Base-by-base conservation (phyloP, 2,888 invertebrate species). In the Selenia dentaria region DNA sequence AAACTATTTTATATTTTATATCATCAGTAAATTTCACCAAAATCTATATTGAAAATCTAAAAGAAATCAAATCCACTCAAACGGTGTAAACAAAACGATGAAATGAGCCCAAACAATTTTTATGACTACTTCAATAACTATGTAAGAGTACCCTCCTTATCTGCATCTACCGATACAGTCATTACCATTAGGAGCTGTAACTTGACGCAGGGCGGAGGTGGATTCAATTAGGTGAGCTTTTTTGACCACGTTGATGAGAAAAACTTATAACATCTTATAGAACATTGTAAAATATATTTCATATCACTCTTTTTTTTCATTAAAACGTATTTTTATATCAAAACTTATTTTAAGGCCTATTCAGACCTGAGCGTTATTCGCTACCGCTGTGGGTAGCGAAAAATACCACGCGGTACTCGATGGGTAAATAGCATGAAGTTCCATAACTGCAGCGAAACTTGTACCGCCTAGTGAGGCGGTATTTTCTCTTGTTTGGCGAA, bases 141-240 rank as follows among this genome's bases (percentile, higher is more conserved):
- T 50, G 54, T 56, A 51, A 55, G 22, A 28, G 24, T 44, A 45
- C 34, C 18, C 20, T 49, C 53, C 27, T 16, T 14, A 51, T 57
- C 48, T 54, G 28, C 44, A 55, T 52, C 51, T 37, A 26, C 14
- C 50, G 54, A 44, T 70, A 51, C 40, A 70, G 68, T 41, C 61
- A 67, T 67, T 67, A 68, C 60, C 58, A 67, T 67, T 64, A 64
- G 51, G 55, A 51, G 42, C 37, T 47, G 67, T 62, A 67, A 68
- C 62, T 4, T 32, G 62, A 68, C 45, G 59, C 51, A 34, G 32
- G 28, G 9, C 16, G 33, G 51, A 55, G 56, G 47, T 53, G 32
- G 36, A 34, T 43, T 43, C 52, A 51, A 54, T 51, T 54, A 52
- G 32, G 4, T 25, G 4, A 3, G 4, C 6, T 8, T 28, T 34